A percentile compares a stretch with the other conserved stretches of the same genome.
phyloP scores from a whole-genome alignment of 2,888 invertebrate genomes.

The Parochlus steinenii region DNA sequence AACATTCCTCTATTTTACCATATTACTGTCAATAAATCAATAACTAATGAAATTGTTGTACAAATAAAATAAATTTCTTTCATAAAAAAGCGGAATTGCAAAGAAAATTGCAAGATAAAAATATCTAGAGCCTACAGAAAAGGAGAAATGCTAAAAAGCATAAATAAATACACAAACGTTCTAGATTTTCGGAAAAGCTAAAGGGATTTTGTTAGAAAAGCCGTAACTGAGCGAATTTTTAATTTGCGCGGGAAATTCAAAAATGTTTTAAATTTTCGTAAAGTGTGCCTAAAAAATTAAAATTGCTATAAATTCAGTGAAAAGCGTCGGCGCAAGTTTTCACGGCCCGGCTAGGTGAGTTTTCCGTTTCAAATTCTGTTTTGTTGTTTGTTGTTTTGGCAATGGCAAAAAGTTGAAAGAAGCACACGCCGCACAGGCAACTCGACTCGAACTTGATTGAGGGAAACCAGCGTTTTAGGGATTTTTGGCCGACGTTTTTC shows the following conservation, averaged over 20 bases:
- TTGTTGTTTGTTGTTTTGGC: constrained; percentile 5
- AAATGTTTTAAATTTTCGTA: not conserved
- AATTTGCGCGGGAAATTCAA: not conserved
- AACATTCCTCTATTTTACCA: not conserved
- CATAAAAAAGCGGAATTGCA: too few species aligned
- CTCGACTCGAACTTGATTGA: constrained; percentile 4
- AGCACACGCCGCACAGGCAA: constrained; percentile 7
- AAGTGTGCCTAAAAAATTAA: constrained; percentile 2
- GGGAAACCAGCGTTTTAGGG: constrained; percentile 22
- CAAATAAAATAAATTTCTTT: too few species aligned
- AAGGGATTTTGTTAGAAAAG: constrained; percentile 40
- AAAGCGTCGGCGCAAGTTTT: too few species aligned
- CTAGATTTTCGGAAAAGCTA: constrained; percentile 68
- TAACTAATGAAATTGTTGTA: too few species aligned
- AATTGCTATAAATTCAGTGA: constrained; percentile 8
- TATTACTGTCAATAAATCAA: not conserved
- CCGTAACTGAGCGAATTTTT: constrained; percentile 10
- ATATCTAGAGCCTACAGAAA: constrained; percentile 4
- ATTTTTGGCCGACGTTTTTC: constrained; percentile 35
- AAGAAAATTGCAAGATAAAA: not conserved
- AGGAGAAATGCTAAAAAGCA: not conserved
- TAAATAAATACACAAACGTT: too few species aligned
- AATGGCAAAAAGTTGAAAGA: constrained; percentile 1
- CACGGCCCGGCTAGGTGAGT: too few species aligned
- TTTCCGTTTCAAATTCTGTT: constrained; percentile 10